These are phyloP conservation scores for Tanypteryx hageni DNA, from an alignment of 2,888 invertebrate genomes.

Conservation along the genomic window DNA sequence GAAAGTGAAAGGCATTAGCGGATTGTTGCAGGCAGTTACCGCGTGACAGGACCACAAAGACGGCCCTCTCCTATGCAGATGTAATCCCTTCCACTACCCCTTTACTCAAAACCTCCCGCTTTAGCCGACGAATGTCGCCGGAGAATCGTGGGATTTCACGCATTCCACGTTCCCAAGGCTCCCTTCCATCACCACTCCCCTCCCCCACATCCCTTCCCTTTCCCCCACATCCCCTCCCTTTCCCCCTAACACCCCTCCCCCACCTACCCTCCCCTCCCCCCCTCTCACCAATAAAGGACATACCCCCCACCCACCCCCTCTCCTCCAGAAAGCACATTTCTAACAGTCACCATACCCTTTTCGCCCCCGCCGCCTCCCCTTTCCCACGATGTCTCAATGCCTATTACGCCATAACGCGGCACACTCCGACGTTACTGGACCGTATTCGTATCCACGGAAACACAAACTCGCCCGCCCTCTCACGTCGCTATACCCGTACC, in stretches of 20 bases:
- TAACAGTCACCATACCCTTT: too few species aligned
- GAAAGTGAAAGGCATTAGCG: slow-evolving; percentile 41
- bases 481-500: too few species aligned
- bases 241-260: neutral
- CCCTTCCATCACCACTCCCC: neutral
- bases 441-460: too few species aligned
- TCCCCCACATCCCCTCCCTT: neutral
- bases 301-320: neutral
- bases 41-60: slow-evolving; percentile 17
- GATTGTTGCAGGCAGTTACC: slow-evolving; percentile 16
- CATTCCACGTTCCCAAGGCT: neutral
- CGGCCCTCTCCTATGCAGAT: neutral
- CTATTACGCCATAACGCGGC: too few species aligned
- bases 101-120: neutral
- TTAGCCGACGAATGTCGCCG: neutral
- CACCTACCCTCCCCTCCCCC: neutral
- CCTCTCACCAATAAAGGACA: too few species aligned
- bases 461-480: too few species aligned
- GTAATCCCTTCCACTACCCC: neutral
- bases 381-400: too few species aligned
- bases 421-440: too few species aligned
- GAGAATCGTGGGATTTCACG: neutral
- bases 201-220: neutral
- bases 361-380: neutral
- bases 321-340: too few species aligned